Percentiles rank a stretch among this genome's conserved stretches.
Conservation (phyloP, 2,888 invertebrate genomes). For the Agriopis leucophaearia region DNA sequence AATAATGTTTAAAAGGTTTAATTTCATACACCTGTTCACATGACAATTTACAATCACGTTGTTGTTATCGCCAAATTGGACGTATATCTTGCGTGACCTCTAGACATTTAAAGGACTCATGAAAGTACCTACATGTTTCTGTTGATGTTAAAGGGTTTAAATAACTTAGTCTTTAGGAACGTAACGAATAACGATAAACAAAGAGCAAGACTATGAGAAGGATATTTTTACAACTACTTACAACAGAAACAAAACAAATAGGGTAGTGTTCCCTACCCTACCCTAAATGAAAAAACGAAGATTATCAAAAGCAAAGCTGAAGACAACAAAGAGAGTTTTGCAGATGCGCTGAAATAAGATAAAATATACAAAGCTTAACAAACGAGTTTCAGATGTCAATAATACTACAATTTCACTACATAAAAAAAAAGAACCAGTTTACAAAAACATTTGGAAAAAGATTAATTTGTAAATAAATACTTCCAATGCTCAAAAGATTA, state of each 20-base stretch:
- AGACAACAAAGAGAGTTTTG: neutral
- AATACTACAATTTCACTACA: neutral
- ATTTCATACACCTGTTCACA: constrained; percentile 19
- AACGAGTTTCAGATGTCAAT: constrained; percentile 5
- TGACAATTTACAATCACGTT: constrained; percentile 14
- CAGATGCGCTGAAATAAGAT: neutral
- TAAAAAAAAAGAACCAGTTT: constrained; percentile 32
- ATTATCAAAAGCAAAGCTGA: neutral
- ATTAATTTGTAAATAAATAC: constrained; percentile 67
- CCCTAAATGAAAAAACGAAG: no score
- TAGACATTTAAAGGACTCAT: constrained; percentile 28
- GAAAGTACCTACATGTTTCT: constrained; percentile 22
- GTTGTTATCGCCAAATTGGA: constrained; percentile 22
- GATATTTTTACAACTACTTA: constrained; percentile 1
- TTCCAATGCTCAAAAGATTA: constrained; percentile 68
- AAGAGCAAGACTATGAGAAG: neutral
- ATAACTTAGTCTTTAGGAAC: constrained; percentile 19
- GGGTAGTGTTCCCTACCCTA: no score
- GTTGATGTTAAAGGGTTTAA: constrained; percentile 5
- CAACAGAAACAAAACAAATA: neutral
- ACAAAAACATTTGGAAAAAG: constrained; percentile 52
- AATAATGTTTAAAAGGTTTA: constrained; percentile 28
- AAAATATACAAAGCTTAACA: neutral
- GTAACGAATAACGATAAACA: constrained; percentile 1
- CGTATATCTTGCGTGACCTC: constrained; percentile 27